Evolutionary conservation across 2,113 vertebrate genomes (phyloP).

Genomic region (Seriola quinqueradiata): DNA sequence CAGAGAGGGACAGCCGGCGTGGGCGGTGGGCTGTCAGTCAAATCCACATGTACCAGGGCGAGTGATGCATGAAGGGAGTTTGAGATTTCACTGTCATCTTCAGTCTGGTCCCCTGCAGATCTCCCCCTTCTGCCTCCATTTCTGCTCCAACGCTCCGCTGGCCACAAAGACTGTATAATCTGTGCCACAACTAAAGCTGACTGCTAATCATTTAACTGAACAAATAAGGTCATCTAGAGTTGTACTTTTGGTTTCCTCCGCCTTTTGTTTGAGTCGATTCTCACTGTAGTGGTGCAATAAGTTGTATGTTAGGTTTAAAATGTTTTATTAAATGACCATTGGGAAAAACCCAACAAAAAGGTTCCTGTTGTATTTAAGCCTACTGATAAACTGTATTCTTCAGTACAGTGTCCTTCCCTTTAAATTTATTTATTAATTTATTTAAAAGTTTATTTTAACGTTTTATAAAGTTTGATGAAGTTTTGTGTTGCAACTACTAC

Average conservation of each 20-base stretch:
- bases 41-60: constrained; percentile 54
- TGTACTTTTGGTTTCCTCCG: not conserved
- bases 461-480: not conserved
- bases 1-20: constrained; percentile 46
- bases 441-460: not conserved
- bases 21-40: constrained; percentile 71
- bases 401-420: not conserved
- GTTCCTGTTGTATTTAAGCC: not conserved
- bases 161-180: constrained; percentile 51
- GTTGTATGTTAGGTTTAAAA: not conserved
- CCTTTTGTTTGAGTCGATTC: constrained; percentile 1
- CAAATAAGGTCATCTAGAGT: constrained; percentile 17
- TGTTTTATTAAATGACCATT: not conserved
- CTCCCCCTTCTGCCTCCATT: constrained; percentile 44
- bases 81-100: constrained; percentile 74
- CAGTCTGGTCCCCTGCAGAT: constrained; percentile 55
- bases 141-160: constrained; percentile 58
- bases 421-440: not conserved
- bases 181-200: constrained; percentile 40
- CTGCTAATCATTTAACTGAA: constrained; percentile 48
- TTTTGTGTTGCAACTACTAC: not conserved
- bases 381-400: not conserved
- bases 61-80: constrained; percentile 75
- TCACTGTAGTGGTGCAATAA: not conserved
- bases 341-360: not conserved